Conservation (phyloP, 92 coral and sea anemone genomes). For the Montipora capitata region DNA sequence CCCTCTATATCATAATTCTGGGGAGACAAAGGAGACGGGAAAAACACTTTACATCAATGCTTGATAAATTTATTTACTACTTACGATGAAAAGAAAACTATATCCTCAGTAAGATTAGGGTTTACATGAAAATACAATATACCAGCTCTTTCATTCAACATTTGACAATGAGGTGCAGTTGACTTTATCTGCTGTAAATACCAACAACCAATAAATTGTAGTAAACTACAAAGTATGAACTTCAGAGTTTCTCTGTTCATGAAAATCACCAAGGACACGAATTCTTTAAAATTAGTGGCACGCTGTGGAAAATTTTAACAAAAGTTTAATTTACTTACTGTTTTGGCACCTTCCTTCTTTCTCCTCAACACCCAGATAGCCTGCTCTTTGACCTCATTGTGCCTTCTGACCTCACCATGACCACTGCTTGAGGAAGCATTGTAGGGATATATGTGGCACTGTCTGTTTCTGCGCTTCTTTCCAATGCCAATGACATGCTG, state of each 20-base stretch:
- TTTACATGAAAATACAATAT: neutral
- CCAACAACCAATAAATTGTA: neutral
- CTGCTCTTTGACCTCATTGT: conserved; percentile 56
- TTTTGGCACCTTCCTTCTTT: conserved; percentile 38
- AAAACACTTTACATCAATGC: neutral
- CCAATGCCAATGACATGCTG: conserved; percentile 54
- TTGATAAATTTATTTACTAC: neutral
- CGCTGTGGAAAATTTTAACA: neutral
- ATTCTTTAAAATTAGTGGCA: neutral
- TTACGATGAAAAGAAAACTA: conserved; percentile 2
- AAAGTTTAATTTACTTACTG: neutral
- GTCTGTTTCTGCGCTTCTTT: conserved; percentile 50
- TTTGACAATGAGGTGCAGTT: conserved; percentile 2
- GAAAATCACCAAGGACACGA: neutral
- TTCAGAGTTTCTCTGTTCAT: conserved; percentile 7
- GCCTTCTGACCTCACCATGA: conserved; percentile 38
- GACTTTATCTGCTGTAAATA: neutral
- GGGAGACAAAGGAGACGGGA: neutral
- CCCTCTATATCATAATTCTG: conserved; percentile 49
- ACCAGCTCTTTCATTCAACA: neutral
- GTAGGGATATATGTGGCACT: conserved; percentile 65
- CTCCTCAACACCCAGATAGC: conserved; percentile 42
- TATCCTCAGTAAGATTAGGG: conserved; percentile 5
- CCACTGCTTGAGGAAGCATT: conserved; percentile 11
- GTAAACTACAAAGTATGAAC: conserved; percentile 36